Conservation (phyloP, 1,140 invertebrate genomes). For the Charaxes varanes region DNA sequence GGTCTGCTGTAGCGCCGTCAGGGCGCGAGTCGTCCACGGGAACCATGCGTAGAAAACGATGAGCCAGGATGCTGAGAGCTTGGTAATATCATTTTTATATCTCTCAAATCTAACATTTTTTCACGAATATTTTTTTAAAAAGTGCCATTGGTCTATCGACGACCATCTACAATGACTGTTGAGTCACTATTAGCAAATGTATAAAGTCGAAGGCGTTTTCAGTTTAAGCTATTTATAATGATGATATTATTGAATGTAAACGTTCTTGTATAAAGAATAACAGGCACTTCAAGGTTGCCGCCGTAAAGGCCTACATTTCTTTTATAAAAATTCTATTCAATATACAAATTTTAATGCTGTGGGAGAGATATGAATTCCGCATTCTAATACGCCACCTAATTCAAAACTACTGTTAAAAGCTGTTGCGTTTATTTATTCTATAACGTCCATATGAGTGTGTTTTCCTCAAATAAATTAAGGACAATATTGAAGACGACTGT, state of each 20-base stretch:
- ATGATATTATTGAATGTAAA: conserved; percentile 48
- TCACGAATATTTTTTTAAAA: neutral
- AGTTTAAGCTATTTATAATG: conserved; percentile 52
- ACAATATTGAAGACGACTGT: too few relatives aligned
- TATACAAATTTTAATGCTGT: too few relatives aligned
- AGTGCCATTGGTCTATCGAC: neutral
- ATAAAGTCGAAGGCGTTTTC: conserved; percentile 29
- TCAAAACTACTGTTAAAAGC: too few relatives aligned
- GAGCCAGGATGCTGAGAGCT: conserved; percentile 72
- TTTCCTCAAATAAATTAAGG: too few relatives aligned
- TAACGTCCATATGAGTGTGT: too few relatives aligned
- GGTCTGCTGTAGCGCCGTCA: conserved; percentile 43
- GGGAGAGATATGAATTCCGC: too few relatives aligned
- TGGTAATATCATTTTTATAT: conserved; percentile 68
- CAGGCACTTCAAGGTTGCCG: conserved; percentile 33
- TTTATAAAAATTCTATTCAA: neutral
- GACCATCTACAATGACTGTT: conserved; percentile 14
- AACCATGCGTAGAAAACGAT: conserved; percentile 72
- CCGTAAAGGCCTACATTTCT: neutral
- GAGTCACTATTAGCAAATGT: conserved; percentile 27
- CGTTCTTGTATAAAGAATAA: conserved; percentile 20
- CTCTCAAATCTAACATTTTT: conserved; percentile 5
- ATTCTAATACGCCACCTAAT: too few relatives aligned
- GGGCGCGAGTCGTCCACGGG: conserved; percentile 51
- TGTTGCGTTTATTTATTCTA: too few relatives aligned